Evolutionary conservation across 1,140 invertebrate species (phyloP).

Genomic region (Aphis gossypii): DNA sequence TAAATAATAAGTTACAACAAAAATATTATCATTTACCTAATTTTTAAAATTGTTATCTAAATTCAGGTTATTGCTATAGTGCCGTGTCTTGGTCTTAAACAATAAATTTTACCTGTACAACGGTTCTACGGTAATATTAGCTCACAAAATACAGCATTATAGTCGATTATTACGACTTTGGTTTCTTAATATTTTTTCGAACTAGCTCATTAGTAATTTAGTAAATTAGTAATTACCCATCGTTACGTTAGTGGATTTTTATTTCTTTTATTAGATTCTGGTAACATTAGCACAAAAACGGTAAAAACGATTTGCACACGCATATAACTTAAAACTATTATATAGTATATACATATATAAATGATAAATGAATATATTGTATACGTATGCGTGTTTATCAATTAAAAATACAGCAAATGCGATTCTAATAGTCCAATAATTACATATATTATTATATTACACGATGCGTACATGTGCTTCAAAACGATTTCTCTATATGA

Average conservation of each 20-base stretch:
- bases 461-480: neutral
- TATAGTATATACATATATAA: neutral
- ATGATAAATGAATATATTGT: neutral
- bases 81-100: neutral
- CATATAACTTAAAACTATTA: neutral
- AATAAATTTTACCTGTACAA: neutral
- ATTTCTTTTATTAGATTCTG: conserved; percentile 51
- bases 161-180: neutral
- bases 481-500: neutral
- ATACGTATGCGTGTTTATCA: neutral
- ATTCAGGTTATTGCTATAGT: neutral
- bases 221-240: conserved; percentile 15
- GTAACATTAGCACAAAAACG: conserved; percentile 35
- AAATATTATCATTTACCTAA: neutral
- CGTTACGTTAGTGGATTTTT: conserved; percentile 26
- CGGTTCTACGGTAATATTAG: neutral
- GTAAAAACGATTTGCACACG: neutral
- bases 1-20: neutral
- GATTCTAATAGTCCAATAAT: conserved; percentile 23
- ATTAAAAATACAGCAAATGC: conserved; percentile 16
- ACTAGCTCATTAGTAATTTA: neutral
- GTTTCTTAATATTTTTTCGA: conserved; percentile 11
- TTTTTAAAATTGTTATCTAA: neutral
- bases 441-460: neutral
- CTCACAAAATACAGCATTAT: neutral